These are phyloP conservation scores for Brachionus calyciflorus DNA, from an alignment of 1,140 invertebrate genomes.

Conservation along the genomic window DNA sequence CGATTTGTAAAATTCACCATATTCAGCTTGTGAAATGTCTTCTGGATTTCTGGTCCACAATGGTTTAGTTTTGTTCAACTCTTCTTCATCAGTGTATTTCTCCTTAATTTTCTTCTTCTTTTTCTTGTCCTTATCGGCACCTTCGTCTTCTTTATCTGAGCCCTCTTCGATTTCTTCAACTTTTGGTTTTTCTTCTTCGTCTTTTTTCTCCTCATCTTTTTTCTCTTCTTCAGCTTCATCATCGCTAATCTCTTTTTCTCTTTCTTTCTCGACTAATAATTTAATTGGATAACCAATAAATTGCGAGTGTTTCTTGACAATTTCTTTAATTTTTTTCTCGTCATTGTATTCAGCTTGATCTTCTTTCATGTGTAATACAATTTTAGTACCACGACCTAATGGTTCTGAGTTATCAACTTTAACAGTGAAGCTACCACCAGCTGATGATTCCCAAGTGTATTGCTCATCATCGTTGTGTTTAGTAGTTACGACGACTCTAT, in stretches of 20 bases:
- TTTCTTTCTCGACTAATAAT: constrained; percentile 64
- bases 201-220: constrained; percentile 23
- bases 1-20: constrained; percentile 98
- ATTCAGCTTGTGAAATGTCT: constrained; percentile 95
- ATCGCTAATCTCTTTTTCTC: constrained; percentile 79
- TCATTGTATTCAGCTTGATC: constrained; percentile 86
- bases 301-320: constrained; percentile 98
- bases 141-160: constrained; percentile 52
- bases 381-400: constrained; percentile 80
- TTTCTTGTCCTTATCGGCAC: constrained; percentile 50
- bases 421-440: constrained; percentile 87
- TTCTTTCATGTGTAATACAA: constrained; percentile 83
- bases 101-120: constrained; percentile 89
- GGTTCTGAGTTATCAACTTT: constrained; percentile 68
- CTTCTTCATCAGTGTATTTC: constrained; percentile 95
- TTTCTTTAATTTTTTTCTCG: constrained; percentile 87
- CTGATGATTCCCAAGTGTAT: constrained; percentile 87
- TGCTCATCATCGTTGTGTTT: constrained; percentile 94
- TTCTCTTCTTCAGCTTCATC: constrained; percentile 58
- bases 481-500: constrained; percentile 83
- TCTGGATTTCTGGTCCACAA: constrained; percentile 97
- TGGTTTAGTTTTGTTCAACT: constrained; percentile 96
- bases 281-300: constrained; percentile 99
- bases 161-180: constrained; percentile 50
- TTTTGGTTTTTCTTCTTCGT: constrained; percentile 23